Base-by-base conservation (phyloP, 92 coral and sea anemone genomes). In the Isaurus tuberculatus region DNA sequence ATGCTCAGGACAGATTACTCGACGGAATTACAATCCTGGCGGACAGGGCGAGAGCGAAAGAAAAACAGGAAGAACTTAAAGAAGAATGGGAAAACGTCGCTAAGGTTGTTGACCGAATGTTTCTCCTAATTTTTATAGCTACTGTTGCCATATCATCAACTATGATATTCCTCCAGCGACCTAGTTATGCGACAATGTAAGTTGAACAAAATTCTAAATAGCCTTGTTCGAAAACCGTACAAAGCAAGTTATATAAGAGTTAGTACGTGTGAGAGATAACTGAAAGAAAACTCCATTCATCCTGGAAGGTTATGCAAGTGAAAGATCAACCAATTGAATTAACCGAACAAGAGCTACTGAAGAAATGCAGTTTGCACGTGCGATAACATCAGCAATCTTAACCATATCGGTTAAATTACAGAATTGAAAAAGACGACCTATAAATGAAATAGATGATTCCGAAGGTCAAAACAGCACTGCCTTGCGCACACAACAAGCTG, bases 71-170 rank as follows among this genome's bases (percentile, higher is more conserved):
- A 37, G 90, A 81, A 23, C 75, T 90, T 55, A 86, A 94, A 57
- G 98, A 95, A 49, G 98, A 95, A 51, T 95, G 98, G 98, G 98
- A 95, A 75, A 85, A 91, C 16, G 98, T 95, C 63, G 98, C 98
- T 25, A 95, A 94, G 91, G 98, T 95, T 30, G 90, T 94, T 61
- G 98, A 95, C 89, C 84, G 98, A 68, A 90, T 92, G 32, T 95
- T 95, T 60, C 87, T 95, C 58, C 44, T 94, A 26, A 84, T 95
- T 25, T 95, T 95, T 65, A 86, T 95, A 61, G 92, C 94, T 67
- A 95, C 98, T 1, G 97, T 95, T 83, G 89, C 94, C 84, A 91
- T 90, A 66, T 91, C 98, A 64, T 90, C 98, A 20, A 90, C 97
- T 11, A 82, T 95, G 88, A 94, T 95, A 44, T 95, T 95, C 86